Evolutionary conservation across 2,113 vertebrate genomes (phyloP).

Genomic region (Paradoxurus hermaphroditus): DNA sequence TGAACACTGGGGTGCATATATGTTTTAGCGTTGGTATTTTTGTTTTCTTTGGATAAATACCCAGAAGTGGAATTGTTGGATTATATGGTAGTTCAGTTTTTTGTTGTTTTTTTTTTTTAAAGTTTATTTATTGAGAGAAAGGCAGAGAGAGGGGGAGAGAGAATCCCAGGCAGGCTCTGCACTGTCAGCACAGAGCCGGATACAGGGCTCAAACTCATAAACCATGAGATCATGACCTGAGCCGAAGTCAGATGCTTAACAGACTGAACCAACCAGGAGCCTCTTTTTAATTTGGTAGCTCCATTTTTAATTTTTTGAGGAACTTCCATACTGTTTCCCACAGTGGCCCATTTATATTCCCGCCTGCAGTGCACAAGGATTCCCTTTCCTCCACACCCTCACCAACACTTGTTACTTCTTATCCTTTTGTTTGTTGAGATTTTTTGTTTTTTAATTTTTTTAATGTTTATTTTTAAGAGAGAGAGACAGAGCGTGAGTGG

Average conservation of each 20-base stretch:
- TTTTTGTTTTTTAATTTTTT: too few species aligned
- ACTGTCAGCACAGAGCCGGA: too few species aligned
- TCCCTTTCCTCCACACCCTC: neutral
- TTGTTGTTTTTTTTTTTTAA: too few species aligned
- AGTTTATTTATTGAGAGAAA: too few species aligned
- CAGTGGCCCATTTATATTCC: neutral
- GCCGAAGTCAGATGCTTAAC: too few species aligned
- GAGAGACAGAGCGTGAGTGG: too few species aligned
- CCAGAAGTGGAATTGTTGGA: neutral
- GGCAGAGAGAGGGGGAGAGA: too few species aligned
- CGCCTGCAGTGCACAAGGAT: neutral
- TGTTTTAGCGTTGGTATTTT: neutral
- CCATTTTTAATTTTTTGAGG: neutral
- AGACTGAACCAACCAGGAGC: too few species aligned
- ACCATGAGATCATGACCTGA: too few species aligned
- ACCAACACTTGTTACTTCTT: neutral
- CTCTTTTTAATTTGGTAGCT: neutral
- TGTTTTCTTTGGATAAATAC: neutral
- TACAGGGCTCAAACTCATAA: too few species aligned
- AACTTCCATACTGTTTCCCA: neutral
- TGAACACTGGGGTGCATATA: neutral
- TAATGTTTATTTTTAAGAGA: too few species aligned
- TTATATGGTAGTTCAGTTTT: neutral
- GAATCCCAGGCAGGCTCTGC: too few species aligned
- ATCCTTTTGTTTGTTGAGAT: neutral